Evolutionary conservation across 2,888 invertebrate genomes (phyloP).

Genomic region (Mimas tiliae): DNA sequence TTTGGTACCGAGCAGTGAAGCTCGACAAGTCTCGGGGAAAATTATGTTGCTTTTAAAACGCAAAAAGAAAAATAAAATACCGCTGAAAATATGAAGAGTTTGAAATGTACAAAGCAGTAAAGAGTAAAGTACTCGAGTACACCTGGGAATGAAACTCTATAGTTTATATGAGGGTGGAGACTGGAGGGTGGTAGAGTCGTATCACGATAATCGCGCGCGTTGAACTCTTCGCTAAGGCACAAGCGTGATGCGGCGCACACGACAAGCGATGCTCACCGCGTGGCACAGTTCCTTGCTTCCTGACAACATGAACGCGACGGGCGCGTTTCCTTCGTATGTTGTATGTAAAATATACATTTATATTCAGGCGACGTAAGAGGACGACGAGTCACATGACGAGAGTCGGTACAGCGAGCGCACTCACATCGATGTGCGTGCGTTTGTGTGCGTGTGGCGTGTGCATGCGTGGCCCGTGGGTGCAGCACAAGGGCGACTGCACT

Average conservation of each 20-base stretch:
- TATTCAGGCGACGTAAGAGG: conserved; percentile 3
- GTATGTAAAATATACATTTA: neutral
- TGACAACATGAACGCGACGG: neutral
- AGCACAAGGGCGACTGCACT: neutral
- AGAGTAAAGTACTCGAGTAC: too few species aligned
- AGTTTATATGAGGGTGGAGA: neutral
- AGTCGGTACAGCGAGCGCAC: neutral
- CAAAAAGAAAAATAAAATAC: too few species aligned
- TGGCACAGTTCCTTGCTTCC: neutral
- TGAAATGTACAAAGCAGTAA: too few species aligned
- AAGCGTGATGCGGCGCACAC: neutral
- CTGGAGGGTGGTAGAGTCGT: neutral
- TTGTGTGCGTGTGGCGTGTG: neutral
- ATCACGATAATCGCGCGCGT: neutral
- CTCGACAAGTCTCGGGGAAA: too few species aligned
- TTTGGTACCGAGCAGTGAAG: too few species aligned
- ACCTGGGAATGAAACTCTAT: too few species aligned
- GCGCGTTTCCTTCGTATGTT: conserved; percentile 11
- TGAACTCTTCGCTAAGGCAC: conserved; percentile 7
- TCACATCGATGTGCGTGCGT: neutral
- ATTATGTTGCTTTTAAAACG: too few species aligned
- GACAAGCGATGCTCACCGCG: neutral
- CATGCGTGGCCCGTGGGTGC: neutral
- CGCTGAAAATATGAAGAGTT: too few species aligned
- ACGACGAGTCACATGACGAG: conserved; percentile 12